These are phyloP conservation scores for Mus spretus DNA, from an alignment of 2,797 vertebrate genomes.

Conservation along the genomic window DNA sequence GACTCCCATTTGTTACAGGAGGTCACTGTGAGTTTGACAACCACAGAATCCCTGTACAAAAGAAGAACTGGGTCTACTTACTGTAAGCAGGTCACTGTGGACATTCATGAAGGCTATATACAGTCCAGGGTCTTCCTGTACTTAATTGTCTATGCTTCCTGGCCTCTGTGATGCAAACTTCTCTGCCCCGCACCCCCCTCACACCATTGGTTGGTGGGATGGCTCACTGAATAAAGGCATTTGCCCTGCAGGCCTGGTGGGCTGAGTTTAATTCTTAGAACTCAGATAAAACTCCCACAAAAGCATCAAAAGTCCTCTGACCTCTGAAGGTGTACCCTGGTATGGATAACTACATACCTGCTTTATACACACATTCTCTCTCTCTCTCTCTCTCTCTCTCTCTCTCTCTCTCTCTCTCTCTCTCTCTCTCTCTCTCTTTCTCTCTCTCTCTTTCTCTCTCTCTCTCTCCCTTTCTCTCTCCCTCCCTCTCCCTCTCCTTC, in stretches of 20 bases:
- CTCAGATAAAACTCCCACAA: neutral
- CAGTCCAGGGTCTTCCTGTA: neutral
- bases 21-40: neutral
- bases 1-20: neutral
- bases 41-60: neutral
- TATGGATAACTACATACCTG: neutral
- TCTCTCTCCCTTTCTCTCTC: no score
- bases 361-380: no score
- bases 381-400: no score
- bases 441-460: no score
- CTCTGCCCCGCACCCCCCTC: neutral
- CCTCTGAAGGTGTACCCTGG: neutral
- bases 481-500: no score
- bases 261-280: neutral
- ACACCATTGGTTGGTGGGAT: neutral
- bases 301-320: neutral
- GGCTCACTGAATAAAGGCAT: neutral
- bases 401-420: no score
- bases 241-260: neutral
- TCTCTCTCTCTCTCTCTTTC: no score
- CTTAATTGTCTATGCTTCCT: neutral
- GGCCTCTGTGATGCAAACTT: neutral
- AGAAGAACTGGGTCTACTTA: neutral
- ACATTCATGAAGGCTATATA: neutral
- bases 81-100: neutral